Percentiles rank a stretch among this genome's conserved stretches.
Evolutionary conservation across 2,113 vertebrate genomes (phyloP).

Genomic region (Amphilophus citrinellus): DNA sequence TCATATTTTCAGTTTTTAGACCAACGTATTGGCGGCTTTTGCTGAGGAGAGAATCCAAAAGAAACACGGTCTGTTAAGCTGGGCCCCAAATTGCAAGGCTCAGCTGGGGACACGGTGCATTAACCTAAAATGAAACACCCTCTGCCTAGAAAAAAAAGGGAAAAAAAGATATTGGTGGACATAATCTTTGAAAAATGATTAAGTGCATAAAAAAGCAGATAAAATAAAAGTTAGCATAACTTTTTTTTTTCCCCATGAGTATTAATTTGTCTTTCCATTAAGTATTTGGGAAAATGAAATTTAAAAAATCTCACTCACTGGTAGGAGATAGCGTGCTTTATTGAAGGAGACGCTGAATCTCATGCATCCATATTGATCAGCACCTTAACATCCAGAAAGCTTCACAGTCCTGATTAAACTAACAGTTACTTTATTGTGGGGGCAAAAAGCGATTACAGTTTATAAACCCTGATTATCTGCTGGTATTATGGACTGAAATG

Average conservation of each 20-base stretch:
- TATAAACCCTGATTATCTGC: neutral
- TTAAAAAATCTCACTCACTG: neutral
- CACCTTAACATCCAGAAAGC: neutral
- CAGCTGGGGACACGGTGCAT: conserved; percentile 26
- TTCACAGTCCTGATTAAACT: neutral
- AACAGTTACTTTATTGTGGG: neutral
- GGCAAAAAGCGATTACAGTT: neutral
- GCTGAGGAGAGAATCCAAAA: neutral
- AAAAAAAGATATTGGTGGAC: neutral
- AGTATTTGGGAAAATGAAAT: neutral
- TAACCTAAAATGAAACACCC: conserved; percentile 20
- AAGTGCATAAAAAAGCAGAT: conserved; percentile 34
- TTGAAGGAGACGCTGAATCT: conserved; percentile 3
- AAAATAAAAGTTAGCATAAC: conserved; percentile 17
- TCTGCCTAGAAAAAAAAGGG: neutral
- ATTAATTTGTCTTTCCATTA: conserved; percentile 5
- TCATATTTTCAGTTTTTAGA: conserved; percentile 19
- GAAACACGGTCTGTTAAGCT: conserved; percentile 26
- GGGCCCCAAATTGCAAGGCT: conserved; percentile 18
- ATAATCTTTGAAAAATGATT: conserved; percentile 8
- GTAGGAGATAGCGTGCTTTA: conserved; percentile 2
- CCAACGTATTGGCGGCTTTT: neutral
- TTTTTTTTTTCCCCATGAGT: neutral
- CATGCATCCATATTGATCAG: neutral
- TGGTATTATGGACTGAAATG: neutral